Conservation (phyloP, 2,797 vertebrate genomes). For the Tiaroga cobitis region DNA sequence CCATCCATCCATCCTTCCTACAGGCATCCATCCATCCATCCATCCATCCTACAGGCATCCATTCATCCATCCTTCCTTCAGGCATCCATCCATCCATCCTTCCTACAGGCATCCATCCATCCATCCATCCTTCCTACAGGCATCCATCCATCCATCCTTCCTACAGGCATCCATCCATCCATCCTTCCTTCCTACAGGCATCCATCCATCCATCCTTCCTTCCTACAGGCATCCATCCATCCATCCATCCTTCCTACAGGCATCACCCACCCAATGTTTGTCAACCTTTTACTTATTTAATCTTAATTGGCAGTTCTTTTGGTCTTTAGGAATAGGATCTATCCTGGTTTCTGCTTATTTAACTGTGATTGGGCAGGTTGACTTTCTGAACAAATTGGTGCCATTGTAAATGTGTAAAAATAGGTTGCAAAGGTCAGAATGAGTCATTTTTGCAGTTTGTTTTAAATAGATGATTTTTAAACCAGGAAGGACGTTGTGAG, state of each 20-base stretch:
- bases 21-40: too few species aligned
- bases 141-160: too few species aligned
- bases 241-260: neutral
- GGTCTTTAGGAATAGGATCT: neutral
- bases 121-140: too few species aligned
- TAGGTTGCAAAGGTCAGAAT: neutral
- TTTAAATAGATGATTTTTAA: neutral
- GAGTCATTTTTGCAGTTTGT: neutral
- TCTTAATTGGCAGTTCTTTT: neutral
- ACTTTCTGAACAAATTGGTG: neutral
- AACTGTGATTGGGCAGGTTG: neutral
- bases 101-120: too few species aligned
- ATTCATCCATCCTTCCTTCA: too few species aligned
- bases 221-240: too few species aligned
- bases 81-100: too few species aligned
- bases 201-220: too few species aligned
- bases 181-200: too few species aligned
- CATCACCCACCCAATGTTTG: neutral
- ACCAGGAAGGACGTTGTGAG: neutral
- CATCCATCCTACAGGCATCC: too few species aligned
- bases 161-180: too few species aligned
- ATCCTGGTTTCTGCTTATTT: neutral
- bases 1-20: too few species aligned
- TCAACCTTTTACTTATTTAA: neutral
- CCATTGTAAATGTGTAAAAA: neutral